Base-by-base conservation (phyloP, 1,140 invertebrate genomes). In the Pseudomyrmex concolor region DNA sequence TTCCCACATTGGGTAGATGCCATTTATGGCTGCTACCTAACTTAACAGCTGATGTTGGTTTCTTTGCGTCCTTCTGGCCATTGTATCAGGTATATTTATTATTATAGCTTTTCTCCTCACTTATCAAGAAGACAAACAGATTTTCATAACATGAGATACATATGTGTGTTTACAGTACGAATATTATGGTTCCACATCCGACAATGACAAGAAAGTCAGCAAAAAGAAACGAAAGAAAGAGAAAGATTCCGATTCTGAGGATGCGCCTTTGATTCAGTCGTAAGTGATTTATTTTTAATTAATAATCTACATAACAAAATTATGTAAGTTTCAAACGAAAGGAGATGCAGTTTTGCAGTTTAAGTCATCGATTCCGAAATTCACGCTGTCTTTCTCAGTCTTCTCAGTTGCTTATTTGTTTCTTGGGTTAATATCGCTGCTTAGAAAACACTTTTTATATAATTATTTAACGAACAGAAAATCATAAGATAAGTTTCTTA, bases 51-150 rank as follows among this genome's bases (percentile, higher is more conserved):
- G 99, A 99, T 95, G 99, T 99, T 63, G 98, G 99, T 51, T 99
- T 99, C 95, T 98, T 99, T 80, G 99, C 99, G 57, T 99, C 99
- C 1, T 99, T 99, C 94, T 98, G 98, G 97, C 99, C 99, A 43
- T 95, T 99, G 2, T 99, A 99, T 95, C 97, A 97, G 93, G 97
- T 25, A 73, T 0, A 22, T 55, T 43, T 55, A 50, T 57, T 45
- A 0, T 3, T 62, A 19, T 74, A 34, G 63, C 2, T 57, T 72
- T 71, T 78, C 57, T 74, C 0, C 34, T 9, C 80, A 12, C 48
- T 0, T 10, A 12, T 10, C 19, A 25, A n/a, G 1, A 7, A 19
- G 22, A 4, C 34, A 34, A 34, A 34, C 43, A n/a, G 19, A 7
- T 59, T 50, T 72, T 60, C 17, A 51, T 45, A 54, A 64, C 55